These are phyloP conservation scores for Drosophila tristis DNA, from an alignment of 1,140 invertebrate genomes.

Conservation along the genomic window DNA sequence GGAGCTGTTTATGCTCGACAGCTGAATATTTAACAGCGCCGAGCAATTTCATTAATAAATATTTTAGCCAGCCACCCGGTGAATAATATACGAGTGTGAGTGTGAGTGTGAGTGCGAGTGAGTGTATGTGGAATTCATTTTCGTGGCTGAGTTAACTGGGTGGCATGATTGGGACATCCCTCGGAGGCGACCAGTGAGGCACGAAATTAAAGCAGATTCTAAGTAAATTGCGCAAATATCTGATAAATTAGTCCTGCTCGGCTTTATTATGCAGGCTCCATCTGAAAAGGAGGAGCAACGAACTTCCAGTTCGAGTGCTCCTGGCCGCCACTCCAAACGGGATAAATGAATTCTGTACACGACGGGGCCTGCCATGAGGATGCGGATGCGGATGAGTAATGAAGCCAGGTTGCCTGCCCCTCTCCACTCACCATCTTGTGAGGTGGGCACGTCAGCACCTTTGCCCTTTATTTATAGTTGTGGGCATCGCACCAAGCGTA, in stretches of 20 bases:
- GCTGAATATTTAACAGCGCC: conserved; percentile 72
- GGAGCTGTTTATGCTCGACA: conserved; percentile 47
- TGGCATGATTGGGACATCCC: conserved; percentile 11
- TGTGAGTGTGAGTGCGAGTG: neutral
- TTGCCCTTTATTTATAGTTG: conserved; percentile 69
- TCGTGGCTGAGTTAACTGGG: conserved; percentile 5
- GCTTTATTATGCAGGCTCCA: conserved; percentile 50
- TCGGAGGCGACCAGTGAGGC: conserved; percentile 13
- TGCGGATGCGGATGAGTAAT: conserved; percentile 1
- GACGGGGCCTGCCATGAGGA: neutral
- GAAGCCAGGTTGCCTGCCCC: conserved; percentile 27
- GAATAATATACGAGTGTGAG: conserved; percentile 50
- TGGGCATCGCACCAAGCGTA: conserved; percentile 41
- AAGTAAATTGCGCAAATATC: conserved; percentile 50
- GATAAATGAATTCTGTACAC: conserved; percentile 55
- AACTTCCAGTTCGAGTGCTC: conserved; percentile 38
- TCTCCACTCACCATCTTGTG: neutral
- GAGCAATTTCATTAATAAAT: conserved; percentile 76
- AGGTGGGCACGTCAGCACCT: conserved; percentile 46
- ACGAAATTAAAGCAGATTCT: conserved; percentile 37
- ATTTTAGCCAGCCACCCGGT: conserved; percentile 46
- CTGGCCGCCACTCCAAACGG: conserved; percentile 19
- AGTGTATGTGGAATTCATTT: neutral
- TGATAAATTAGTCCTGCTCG: conserved; percentile 58
- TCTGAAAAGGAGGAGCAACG: conserved; percentile 35